Percentiles rank a stretch among this genome's conserved stretches.
phyloP scores from a whole-genome alignment of 2,113 vertebrate species.

The Lontra canadensis region DNA sequence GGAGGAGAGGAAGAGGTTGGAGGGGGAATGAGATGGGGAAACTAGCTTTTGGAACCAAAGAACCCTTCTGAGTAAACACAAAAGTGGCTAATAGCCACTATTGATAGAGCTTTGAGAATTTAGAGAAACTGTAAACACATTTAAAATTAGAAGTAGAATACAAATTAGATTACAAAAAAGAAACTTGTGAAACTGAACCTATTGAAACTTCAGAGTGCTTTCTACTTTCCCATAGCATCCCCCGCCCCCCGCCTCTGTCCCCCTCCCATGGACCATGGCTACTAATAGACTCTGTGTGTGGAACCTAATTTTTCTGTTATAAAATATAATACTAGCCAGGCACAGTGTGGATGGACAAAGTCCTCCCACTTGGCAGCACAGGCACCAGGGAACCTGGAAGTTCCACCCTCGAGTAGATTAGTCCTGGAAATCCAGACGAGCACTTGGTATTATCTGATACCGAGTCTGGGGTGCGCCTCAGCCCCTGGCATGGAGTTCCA shows the following conservation, averaged over 20 bases:
- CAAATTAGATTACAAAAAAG: not conserved
- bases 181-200: not conserved
- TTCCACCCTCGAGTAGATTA: conserved; percentile 51
- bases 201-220: not conserved
- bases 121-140: conserved; percentile 2
- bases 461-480: conserved; percentile 72
- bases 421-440: conserved; percentile 76
- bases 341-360: not conserved
- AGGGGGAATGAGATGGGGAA: not conserved
- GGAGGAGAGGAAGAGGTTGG: too few species aligned
- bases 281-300: not conserved
- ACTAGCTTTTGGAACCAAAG: not conserved
- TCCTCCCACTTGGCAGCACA: not conserved
- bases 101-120: not conserved
- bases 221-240: not conserved
- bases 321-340: not conserved
- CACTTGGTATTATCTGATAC: conserved; percentile 75
- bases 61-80: conserved; percentile 23
- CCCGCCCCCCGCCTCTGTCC: not conserved
- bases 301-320: not conserved
- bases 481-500: conserved; percentile 62
- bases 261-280: not conserved
- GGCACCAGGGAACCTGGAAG: conserved; percentile 61
- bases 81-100: not conserved
- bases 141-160: conserved; percentile 24